phyloP scores from a whole-genome alignment of 53 echinoderm and acorn worm species.

The Mesocentrotus franciscanus region DNA sequence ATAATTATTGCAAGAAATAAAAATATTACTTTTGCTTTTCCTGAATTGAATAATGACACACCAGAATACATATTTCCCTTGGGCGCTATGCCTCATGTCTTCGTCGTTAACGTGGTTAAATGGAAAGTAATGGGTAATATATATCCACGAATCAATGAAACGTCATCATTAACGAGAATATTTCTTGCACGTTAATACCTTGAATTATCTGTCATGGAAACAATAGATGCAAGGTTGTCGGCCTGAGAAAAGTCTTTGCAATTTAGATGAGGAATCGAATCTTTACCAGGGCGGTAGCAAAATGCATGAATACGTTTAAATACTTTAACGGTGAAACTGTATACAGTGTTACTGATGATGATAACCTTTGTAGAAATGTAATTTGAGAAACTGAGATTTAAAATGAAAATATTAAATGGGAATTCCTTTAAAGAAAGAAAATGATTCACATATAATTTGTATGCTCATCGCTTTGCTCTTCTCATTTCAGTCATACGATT shows the following conservation, averaged over 20 bases:
- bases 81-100: neutral
- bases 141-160: neutral
- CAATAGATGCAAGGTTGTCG: neutral
- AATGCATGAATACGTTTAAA: neutral
- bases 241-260: neutral
- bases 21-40: no score
- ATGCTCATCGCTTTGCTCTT: no score
- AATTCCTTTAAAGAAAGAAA: no score
- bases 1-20: no score
- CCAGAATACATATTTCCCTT: neutral
- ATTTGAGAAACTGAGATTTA: neutral
- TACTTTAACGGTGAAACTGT: neutral
- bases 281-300: neutral
- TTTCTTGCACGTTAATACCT: neutral
- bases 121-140: neutral
- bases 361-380: neutral
- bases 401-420: no score
- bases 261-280: neutral
- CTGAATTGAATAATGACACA: neutral
- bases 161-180: neutral
- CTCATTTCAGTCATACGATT: no score
- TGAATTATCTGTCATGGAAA: neutral
- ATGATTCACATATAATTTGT: no score
- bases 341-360: neutral
- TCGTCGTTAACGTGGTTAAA: neutral